Evolutionary conservation across 2,113 vertebrate species (phyloP), one percentile per base, ranked within the genome.

Genomic region (Circaetus gallicus): DNA sequence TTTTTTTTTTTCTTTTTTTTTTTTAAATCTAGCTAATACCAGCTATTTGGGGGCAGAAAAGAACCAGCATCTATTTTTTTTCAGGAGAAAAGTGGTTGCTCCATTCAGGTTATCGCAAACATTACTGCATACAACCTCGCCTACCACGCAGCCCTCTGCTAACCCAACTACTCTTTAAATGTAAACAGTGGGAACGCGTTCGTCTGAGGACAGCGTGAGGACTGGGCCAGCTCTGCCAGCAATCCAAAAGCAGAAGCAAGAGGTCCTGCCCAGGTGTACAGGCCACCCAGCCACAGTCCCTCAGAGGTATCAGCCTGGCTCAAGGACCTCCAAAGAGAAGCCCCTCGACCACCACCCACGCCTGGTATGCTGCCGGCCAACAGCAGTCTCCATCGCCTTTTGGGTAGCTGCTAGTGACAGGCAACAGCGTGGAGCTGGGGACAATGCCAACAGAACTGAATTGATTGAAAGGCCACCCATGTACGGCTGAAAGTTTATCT

Each of bases 301-400:
- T 40, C 16, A n/a, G 32, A 82, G 22, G 36, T 62, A 77, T 38
- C 76, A 81, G 31, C 21, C 70, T 1, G 0, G 40, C 56, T 90
- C 53, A 38, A 52, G 16, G 50, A 61, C 55, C 63, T 56, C 34
- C 63, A 13, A 40, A 45, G 50, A 42, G n/a, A 85, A 81, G 53
- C 34, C 13, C 34, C 85, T 74, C 0, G 0, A 61, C 61, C 49
- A 92, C 56, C 65, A 45, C 17, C 28, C 42, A 50, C 1, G 1
- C 6, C 16, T n/a, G 52, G 22, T 29, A 32, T 1, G 22, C 45
- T 26, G 52, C 61, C 10, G 8, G 61, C 42, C 63, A 55, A 12
- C 21, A 83, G 38, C 49, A 45, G 49, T 13, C 63, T 65, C 76
- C 76, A 58, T 43, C 10, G 7, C 53, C 58, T 40, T 76, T 69